These are phyloP conservation scores for Gracilinanus agilis DNA, from an alignment of 2,113 vertebrate genomes.

Conservation along the genomic window DNA sequence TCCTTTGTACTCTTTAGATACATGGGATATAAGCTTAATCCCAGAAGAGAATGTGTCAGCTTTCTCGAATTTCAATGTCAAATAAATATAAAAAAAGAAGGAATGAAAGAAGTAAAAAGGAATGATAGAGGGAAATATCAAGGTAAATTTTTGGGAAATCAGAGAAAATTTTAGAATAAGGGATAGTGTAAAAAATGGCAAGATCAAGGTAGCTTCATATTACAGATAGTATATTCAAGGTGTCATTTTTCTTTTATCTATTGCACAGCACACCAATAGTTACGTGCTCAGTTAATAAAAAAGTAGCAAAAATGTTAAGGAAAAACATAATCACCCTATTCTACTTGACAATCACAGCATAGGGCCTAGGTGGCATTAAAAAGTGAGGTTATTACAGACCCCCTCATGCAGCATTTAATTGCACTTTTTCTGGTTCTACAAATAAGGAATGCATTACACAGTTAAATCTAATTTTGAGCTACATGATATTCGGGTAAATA, in stretches of 20 bases:
- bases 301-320: neutral
- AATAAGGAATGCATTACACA: neutral
- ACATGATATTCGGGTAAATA: conserved; percentile 41
- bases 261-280: neutral
- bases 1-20: neutral
- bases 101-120: neutral
- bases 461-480: conserved; percentile 51
- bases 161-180: neutral
- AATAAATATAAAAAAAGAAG: neutral
- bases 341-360: neutral
- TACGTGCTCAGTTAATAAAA: neutral
- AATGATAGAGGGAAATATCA: neutral
- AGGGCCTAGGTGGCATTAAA: conserved; percentile 2
- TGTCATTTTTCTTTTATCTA: neutral
- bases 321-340: neutral
- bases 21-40: neutral
- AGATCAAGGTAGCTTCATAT: neutral
- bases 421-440: conserved; percentile 26
- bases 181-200: neutral
- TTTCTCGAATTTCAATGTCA: neutral
- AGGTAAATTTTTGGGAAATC: neutral
- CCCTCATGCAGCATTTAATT: conserved; percentile 14
- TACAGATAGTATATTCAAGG: neutral
- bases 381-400: conserved; percentile 5
- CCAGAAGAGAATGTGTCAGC: neutral